Conservation (phyloP, 1,140 invertebrate species). For the Stegodyphus mimosarum region DNA sequence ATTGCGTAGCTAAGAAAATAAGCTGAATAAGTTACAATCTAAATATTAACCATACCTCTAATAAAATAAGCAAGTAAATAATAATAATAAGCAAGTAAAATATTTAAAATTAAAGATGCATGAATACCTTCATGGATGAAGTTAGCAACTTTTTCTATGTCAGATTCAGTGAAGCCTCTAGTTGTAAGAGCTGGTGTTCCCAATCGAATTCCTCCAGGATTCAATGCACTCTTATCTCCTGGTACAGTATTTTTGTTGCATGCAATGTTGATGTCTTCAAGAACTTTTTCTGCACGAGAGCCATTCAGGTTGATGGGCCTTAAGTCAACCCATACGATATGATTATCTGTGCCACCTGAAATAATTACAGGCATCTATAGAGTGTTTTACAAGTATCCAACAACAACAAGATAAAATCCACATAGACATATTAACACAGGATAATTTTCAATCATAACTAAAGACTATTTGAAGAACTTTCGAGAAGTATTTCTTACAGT, state of each 20-base stretch:
- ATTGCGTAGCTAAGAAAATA: no score
- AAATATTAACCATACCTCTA: no score
- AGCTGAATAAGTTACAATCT: no score
- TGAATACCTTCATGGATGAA: conserved; percentile 83
- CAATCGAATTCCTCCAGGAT: conserved; percentile 92
- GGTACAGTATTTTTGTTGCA: conserved; percentile 98
- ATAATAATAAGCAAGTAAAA: no score
- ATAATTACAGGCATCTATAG: not conserved
- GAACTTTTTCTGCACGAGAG: conserved; percentile 84
- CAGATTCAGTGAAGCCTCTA: conserved; percentile 84
- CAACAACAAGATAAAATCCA: no score
- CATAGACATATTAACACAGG: no score
- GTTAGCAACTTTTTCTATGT: conserved; percentile 86
- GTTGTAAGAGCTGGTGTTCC: conserved; percentile 96
- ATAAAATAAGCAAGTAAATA: no score
- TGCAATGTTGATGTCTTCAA: conserved; percentile 91
- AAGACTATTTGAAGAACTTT: no score
- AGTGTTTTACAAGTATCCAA: no score
- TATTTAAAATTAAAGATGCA: no score
- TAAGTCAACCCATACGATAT: conserved; percentile 79
- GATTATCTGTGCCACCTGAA: conserved; percentile 74
- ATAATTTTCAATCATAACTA: no score
- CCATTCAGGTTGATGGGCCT: conserved; percentile 81
- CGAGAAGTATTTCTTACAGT: no score
- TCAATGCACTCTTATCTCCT: conserved; percentile 94